phyloP scores from a whole-genome alignment of 2,113 vertebrate species.

The Empidonax alnorum region DNA sequence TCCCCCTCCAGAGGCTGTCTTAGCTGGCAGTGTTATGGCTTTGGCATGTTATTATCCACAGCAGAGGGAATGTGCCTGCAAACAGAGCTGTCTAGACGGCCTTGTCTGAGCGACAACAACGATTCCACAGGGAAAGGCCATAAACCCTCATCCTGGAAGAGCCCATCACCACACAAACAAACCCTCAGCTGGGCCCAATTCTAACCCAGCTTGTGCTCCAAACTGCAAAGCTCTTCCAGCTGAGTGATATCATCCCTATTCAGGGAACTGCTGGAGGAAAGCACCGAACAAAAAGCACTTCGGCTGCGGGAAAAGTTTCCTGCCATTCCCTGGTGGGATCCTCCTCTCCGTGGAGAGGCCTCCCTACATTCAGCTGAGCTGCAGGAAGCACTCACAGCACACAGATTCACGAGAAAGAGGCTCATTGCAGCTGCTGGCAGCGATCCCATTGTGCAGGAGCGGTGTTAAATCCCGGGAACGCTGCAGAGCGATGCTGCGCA shows the following conservation, averaged over 20 bases:
- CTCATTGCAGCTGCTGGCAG: neutral
- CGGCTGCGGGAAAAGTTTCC: neutral
- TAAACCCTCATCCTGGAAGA: neutral
- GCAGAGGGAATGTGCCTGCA: neutral
- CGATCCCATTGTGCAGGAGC: rapidly evolving
- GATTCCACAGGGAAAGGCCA: neutral
- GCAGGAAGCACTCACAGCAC: neutral
- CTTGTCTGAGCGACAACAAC: neutral
- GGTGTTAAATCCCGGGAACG: neutral
- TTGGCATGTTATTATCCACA: neutral
- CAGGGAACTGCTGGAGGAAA: neutral
- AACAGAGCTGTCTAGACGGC: neutral
- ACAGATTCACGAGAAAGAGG: too few species aligned
- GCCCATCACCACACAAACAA: neutral
- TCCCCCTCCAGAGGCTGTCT: neutral
- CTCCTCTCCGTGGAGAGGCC: rapidly evolving
- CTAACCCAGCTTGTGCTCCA: neutral
- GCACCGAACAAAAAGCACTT: neutral
- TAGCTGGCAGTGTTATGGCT: neutral
- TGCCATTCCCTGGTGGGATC: neutral
- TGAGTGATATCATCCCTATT: neutral
- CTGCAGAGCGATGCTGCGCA: rapidly evolving
- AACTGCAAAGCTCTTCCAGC: neutral
- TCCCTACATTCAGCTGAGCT: neutral
- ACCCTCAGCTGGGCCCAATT: neutral